phyloP scores from a whole-genome alignment of 2,113 vertebrate genomes.

The Aleadryas rufinucha region DNA sequence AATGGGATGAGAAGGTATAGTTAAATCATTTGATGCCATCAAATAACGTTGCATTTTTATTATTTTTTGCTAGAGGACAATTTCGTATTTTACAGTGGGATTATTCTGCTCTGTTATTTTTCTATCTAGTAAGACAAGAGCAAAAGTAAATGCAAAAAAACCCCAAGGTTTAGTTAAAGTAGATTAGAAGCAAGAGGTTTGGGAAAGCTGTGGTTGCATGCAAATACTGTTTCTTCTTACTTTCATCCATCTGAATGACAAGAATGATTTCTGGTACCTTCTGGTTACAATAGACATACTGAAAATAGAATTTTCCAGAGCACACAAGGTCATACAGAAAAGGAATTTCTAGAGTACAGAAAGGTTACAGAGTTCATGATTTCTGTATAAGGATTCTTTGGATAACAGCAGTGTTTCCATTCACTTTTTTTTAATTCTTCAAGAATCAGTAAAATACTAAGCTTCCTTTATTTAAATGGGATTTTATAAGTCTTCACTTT shows the following conservation, averaged over 20 bases:
- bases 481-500: not conserved
- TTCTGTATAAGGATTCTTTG: not conserved
- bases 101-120: not conserved
- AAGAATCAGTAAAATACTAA: not conserved
- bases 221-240: not conserved
- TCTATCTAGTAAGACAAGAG: not conserved
- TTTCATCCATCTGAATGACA: not conserved
- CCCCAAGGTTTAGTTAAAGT: not conserved
- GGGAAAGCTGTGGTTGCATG: not conserved
- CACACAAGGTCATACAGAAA: not conserved
- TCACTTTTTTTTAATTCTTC: not conserved
- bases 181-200: not conserved
- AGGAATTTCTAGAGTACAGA: not conserved
- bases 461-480: not conserved
- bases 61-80: not conserved
- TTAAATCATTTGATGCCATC: not conserved
- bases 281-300: not conserved
- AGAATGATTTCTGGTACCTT: not conserved
- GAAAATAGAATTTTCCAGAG: not conserved
- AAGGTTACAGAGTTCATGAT: not conserved
- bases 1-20: not conserved
- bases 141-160: not conserved
- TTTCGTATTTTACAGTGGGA: not conserved
- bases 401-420: not conserved
- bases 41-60: not conserved